Conservation (phyloP, 2,797 vertebrate species). For the Chrysocyon brachyurus region DNA sequence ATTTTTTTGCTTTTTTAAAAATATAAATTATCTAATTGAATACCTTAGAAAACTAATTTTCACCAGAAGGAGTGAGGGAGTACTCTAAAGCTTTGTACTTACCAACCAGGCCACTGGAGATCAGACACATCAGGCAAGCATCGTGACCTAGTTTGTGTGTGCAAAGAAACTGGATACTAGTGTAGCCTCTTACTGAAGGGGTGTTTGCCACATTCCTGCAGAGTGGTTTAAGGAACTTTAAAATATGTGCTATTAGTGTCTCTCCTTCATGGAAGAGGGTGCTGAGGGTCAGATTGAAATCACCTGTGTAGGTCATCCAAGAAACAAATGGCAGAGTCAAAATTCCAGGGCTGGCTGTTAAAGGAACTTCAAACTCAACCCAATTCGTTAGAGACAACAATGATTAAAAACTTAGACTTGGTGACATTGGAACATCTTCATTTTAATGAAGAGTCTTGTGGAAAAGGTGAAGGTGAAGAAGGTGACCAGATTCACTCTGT, state of each 20-base stretch:
- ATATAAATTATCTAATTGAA: background rate
- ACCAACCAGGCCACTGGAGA: background rate
- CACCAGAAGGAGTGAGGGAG: background rate
- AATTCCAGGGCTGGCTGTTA: background rate
- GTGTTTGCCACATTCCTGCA: background rate
- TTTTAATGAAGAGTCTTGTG: background rate
- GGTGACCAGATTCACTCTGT: background rate
- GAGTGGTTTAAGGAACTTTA: background rate
- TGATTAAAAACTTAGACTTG: background rate
- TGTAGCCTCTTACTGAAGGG: background rate
- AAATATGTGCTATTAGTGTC: background rate
- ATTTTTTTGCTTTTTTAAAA: background rate
- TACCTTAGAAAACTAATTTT: conserved; percentile 19
- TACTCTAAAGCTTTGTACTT: background rate
- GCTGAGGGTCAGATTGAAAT: background rate
- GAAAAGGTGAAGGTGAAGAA: background rate
- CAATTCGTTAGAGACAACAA: background rate
- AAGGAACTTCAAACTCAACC: background rate
- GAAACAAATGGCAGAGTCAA: background rate
- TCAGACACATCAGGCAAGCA: background rate
- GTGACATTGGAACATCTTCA: background rate
- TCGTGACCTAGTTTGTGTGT: background rate
- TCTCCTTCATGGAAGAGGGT: background rate
- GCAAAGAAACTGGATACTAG: background rate
- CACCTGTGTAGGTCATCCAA: background rate